Evolutionary conservation across 2,113 vertebrate genomes (phyloP).

Genomic region (Stictonetta naevosa): DNA sequence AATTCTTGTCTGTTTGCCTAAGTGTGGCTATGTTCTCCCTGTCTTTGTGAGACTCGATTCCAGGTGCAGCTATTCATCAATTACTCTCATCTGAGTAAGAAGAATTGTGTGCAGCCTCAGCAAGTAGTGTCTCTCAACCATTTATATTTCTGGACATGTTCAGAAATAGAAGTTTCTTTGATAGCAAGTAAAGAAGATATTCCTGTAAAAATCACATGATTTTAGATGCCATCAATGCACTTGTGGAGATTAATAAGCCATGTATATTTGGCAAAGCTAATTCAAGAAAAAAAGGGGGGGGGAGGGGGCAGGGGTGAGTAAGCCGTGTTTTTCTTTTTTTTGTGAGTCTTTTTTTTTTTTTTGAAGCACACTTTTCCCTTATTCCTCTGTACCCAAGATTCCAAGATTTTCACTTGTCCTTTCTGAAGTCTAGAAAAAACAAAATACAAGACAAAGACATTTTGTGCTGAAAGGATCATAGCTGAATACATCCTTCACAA

Average conservation of each 20-base stretch:
- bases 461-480: neutral
- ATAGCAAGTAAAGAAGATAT: neutral
- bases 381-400: neutral
- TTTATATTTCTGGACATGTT: neutral
- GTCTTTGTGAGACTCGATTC: neutral
- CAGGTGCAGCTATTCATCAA: neutral
- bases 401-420: neutral
- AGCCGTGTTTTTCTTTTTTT: no score
- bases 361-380: accelerated
- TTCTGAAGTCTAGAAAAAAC: neutral
- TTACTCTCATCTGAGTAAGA: neutral
- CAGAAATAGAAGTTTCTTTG: neutral
- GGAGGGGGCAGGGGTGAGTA: no score
- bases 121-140: neutral
- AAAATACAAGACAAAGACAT: neutral
- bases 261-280: neutral
- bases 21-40: neutral
- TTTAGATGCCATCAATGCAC: neutral
- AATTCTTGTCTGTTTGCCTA: neutral
- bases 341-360: neutral
- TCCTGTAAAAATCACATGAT: neutral
- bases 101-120: neutral
- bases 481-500: neutral
- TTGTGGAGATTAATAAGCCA: neutral
- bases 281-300: neutral